phyloP scores from a whole-genome alignment of 37 sponge, comb jelly and placozoan genomes.

The Aphrocallistes beatrix region DNA sequence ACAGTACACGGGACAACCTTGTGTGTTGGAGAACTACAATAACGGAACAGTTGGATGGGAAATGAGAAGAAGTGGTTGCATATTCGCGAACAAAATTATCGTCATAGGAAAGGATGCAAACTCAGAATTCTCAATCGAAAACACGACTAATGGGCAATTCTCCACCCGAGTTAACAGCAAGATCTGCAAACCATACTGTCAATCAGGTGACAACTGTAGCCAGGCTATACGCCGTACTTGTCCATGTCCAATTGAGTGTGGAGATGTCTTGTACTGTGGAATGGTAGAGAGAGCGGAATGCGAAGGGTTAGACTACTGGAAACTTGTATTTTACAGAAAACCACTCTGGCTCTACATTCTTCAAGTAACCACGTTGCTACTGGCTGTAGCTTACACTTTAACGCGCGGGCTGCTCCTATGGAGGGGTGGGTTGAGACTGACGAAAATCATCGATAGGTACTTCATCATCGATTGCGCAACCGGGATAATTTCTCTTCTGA shows the following conservation, averaged over 20 bases:
- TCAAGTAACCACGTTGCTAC: neutral
- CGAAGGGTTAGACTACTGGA: neutral
- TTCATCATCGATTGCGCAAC: neutral
- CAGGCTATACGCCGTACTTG: neutral
- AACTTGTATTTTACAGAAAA: neutral
- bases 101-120: neutral
- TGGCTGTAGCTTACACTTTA: neutral
- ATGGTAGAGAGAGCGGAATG: neutral
- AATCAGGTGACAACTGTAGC: neutral
- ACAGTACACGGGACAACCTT: neutral
- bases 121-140: neutral
- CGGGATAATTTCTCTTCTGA: neutral
- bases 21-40: neutral
- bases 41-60: neutral
- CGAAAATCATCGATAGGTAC: conserved; percentile 2
- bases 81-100: neutral
- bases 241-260: neutral
- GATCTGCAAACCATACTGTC: neutral
- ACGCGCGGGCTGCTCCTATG: neutral
- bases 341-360: neutral
- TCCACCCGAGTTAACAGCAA: neutral
- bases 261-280: neutral
- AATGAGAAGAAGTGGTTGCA: neutral
- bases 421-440: neutral
- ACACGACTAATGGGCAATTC: neutral